Evolutionary conservation across 2,888 invertebrate genomes (phyloP).

Genomic region (Mechanitis mazaeus): DNA sequence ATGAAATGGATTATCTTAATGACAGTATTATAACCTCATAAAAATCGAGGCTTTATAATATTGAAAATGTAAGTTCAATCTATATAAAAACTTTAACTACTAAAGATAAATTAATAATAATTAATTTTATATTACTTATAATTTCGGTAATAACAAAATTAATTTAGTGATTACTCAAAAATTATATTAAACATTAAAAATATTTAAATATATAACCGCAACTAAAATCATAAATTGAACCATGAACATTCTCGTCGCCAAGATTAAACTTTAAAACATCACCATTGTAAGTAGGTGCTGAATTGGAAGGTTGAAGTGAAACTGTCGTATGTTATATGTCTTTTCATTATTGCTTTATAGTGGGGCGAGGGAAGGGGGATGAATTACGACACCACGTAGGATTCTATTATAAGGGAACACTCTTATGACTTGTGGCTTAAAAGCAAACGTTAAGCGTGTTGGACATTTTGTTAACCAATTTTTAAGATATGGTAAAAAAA

Average conservation of each 20-base stretch:
- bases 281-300: constrained; percentile 8
- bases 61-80: too few relatives aligned
- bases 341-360: constrained; percentile 16
- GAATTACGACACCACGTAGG: constrained; percentile 28
- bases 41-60: too few relatives aligned
- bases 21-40: too few relatives aligned
- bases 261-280: not conserved
- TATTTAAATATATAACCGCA: not conserved
- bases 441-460: not conserved
- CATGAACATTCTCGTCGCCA: not conserved
- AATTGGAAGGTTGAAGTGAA: constrained; percentile 4
- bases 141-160: too few relatives aligned
- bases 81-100: too few relatives aligned
- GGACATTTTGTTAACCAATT: too few relatives aligned
- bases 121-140: too few relatives aligned
- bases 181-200: too few relatives aligned
- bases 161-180: too few relatives aligned
- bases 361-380: constrained; percentile 16
- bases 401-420: constrained; percentile 29
- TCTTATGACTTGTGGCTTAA: constrained; percentile 17
- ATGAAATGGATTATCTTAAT: too few relatives aligned
- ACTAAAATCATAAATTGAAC: not conserved
- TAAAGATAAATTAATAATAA: too few relatives aligned
- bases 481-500: too few relatives aligned
- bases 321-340: constrained; percentile 9